Percentiles rank a stretch among this genome's conserved stretches.
These are phyloP conservation scores for Drosophila kikkawai DNA, from an alignment of 1,140 invertebrate species.

Conservation along the genomic window DNA sequence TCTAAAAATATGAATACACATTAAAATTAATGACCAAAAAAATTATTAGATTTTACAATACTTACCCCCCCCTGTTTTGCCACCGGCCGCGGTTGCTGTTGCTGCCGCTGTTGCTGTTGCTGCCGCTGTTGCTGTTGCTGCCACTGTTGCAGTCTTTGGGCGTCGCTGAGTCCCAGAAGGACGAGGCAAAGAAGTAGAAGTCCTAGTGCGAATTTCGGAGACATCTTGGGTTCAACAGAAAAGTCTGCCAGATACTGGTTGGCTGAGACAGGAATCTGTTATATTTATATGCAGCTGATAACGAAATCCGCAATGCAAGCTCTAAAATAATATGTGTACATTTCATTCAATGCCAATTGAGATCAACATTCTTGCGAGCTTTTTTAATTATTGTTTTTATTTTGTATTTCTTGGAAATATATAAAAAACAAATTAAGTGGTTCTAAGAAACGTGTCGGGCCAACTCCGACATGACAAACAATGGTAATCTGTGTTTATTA, in stretches of 20 bases:
- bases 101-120: too few species aligned
- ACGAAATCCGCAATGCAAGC: neutral
- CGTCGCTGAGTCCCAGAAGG: neutral
- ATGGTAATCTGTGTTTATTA: too few species aligned
- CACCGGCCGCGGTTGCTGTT: too few species aligned
- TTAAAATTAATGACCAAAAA: too few species aligned
- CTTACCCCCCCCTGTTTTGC: neutral
- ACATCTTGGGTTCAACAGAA: neutral
- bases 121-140: neutral
- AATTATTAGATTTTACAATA: too few species aligned
- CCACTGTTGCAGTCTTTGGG: neutral
- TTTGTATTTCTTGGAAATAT: neutral
- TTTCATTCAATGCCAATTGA: neutral
- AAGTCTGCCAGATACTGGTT: slow-evolving; percentile 1
- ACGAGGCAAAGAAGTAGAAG: neutral
- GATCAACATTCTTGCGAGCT: neutral
- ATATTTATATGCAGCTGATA: slow-evolving; percentile 15
- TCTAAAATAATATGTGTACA: neutral
- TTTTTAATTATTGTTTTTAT: slow-evolving; percentile 4
- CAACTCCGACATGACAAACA: neutral
- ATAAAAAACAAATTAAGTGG: neutral
- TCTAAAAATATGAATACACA: neutral
- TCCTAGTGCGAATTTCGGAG: neutral
- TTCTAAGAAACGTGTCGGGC: neutral
- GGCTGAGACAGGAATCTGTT: neutral